These are phyloP conservation scores for Strix uralensis DNA, from an alignment of 2,113 vertebrate genomes.

Conservation along the genomic window DNA sequence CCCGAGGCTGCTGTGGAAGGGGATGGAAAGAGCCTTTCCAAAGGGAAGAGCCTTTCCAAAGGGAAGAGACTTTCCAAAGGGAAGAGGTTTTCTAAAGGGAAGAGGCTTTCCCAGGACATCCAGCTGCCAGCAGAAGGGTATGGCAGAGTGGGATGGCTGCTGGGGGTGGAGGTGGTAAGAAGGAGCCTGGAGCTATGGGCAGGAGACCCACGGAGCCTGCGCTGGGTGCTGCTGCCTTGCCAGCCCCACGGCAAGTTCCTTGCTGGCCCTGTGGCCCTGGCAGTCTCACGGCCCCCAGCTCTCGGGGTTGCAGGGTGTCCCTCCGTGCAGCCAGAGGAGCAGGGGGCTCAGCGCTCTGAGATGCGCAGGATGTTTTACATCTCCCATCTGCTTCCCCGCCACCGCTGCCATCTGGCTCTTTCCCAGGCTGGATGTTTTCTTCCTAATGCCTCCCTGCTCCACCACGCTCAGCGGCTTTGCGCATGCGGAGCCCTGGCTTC, in stretches of 20 bases:
- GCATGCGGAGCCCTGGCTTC: neutral
- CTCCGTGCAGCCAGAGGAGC: neutral
- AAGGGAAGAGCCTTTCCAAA: neutral
- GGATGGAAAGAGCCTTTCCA: neutral
- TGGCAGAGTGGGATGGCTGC: neutral
- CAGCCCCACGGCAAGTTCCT: neutral
- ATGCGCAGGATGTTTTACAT: neutral
- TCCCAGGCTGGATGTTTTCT: neutral
- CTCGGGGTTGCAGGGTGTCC: neutral
- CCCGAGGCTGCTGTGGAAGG: neutral
- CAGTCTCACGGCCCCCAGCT: accelerated
- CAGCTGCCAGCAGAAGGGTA: neutral
- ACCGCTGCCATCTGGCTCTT: neutral
- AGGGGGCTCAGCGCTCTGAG: accelerated
- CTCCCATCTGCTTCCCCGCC: neutral
- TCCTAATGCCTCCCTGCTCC: neutral
- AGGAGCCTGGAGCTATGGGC: neutral
- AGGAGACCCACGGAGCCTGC: neutral
- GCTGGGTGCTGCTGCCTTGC: neutral
- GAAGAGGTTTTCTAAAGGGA: neutral
- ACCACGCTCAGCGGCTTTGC: neutral
- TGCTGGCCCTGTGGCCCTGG: accelerated
- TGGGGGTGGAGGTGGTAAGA: neutral
- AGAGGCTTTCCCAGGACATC: neutral
- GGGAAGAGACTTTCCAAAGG: neutral